Percentiles rank a stretch among this genome's conserved stretches.
Evolutionary conservation across 2,888 invertebrate genomes (phyloP).

Genomic region (Acanthacorydalis orientalis): DNA sequence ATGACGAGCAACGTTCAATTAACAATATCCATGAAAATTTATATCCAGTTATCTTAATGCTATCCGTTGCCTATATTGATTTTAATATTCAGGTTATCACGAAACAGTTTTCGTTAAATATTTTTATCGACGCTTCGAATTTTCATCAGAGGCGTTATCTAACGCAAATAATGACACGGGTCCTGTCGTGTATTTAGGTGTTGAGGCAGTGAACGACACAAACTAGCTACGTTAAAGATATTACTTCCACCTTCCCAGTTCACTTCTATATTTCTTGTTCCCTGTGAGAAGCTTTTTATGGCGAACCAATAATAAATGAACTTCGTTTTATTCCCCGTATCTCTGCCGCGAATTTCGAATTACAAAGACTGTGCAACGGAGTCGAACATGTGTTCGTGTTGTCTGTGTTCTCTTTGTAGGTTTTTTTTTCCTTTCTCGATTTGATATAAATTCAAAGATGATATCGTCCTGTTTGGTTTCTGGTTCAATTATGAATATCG

Average conservation of each 20-base stretch:
- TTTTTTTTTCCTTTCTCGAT: too few species aligned
- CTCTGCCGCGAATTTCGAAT: neutral
- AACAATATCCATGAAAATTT: neutral
- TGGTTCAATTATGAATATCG: too few species aligned
- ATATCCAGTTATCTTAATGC: neutral
- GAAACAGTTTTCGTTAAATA: neutral
- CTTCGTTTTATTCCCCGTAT: conserved; percentile 2
- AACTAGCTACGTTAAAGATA: conserved; percentile 10
- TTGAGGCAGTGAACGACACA: neutral
- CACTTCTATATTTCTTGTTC: conserved; percentile 12
- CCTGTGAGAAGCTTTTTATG: conserved; percentile 6
- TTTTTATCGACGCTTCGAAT: neutral
- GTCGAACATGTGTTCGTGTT: neutral
- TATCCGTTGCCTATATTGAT: neutral
- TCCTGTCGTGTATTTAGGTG: neutral
- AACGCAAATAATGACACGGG: neutral
- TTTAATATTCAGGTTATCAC: conserved; percentile 1
- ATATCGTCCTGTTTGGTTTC: too few species aligned
- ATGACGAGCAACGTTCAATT: neutral
- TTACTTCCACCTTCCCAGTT: conserved; percentile 13
- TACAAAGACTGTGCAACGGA: neutral
- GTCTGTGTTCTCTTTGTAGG: too few species aligned
- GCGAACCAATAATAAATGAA: conserved; percentile 3
- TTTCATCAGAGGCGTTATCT: conserved; percentile 1
- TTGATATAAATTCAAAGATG: too few species aligned